Conservation (phyloP, 1,140 invertebrate species). For the Ridgeia piscesae region DNA sequence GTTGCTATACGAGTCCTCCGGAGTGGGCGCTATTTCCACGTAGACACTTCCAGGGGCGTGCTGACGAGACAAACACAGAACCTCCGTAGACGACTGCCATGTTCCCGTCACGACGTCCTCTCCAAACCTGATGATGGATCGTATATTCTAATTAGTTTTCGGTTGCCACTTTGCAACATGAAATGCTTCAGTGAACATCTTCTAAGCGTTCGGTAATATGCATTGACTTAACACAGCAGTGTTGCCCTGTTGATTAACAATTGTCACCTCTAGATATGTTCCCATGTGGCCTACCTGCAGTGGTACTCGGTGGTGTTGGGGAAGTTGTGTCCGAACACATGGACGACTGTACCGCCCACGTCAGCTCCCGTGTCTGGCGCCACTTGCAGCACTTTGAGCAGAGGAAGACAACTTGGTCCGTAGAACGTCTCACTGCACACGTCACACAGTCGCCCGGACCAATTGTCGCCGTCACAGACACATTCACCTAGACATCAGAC, state of each 20-base stretch:
- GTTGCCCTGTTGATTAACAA: too few relatives aligned
- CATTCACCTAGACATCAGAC: slow-evolving; percentile 29
- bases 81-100: slow-evolving; percentile 31
- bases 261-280: too few relatives aligned
- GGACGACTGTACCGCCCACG: slow-evolving; percentile 33
- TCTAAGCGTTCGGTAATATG: too few relatives aligned
- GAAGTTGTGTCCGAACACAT: slow-evolving; percentile 38
- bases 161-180: not conserved
- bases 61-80: slow-evolving; percentile 31
- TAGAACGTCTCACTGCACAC: slow-evolving; percentile 37
- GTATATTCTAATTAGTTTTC: not conserved
- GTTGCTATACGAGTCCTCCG: slow-evolving; percentile 25
- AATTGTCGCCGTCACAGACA: slow-evolving; percentile 32
- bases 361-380: slow-evolving; percentile 32
- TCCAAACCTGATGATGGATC: not conserved
- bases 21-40: slow-evolving; percentile 31
- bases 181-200: too few relatives aligned
- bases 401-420: slow-evolving; percentile 35
- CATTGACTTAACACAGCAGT: too few relatives aligned
- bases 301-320: slow-evolving; percentile 27
- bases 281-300: slow-evolving; percentile 26
- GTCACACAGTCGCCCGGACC: slow-evolving; percentile 36
- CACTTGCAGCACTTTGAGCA: slow-evolving; percentile 30
- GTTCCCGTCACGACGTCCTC: slow-evolving; percentile 29
- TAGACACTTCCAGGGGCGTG: slow-evolving; percentile 17